These are phyloP conservation scores for Ceriagrion tenellum DNA, from an alignment of 2,888 invertebrate genomes.

Conservation along the genomic window DNA sequence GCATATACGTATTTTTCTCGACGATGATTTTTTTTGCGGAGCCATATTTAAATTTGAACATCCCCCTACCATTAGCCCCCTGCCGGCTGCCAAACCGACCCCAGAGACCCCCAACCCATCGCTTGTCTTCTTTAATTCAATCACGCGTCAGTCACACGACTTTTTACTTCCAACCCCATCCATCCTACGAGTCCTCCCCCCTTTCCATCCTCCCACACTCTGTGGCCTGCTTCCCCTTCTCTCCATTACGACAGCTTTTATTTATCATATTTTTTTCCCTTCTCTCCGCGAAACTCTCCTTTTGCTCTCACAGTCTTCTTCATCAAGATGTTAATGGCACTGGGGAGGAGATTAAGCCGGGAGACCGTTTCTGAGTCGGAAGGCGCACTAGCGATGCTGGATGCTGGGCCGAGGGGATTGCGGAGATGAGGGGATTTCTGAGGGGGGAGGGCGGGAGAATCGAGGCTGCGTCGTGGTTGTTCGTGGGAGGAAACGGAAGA, in stretches of 20 bases:
- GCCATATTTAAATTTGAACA: too few species aligned
- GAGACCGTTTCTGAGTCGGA: neutral
- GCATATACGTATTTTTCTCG: too few species aligned
- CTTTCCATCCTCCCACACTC: neutral
- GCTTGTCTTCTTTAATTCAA: constrained; percentile 13
- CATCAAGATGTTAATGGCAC: constrained; percentile 43
- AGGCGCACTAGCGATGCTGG: neutral
- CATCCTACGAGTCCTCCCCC: neutral
- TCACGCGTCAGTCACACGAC: constrained; percentile 57
- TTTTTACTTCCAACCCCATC: neutral
- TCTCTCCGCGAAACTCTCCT: neutral
- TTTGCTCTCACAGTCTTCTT: neutral
- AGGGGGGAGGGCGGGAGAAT: constrained; percentile 34
- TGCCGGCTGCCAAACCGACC: neutral
- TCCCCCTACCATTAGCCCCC: too few species aligned
- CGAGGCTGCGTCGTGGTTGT: neutral
- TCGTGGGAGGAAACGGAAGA: constrained; percentile 11
- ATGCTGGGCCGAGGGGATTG: neutral
- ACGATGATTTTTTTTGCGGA: too few species aligned
- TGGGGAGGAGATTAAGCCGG: constrained; percentile 51
- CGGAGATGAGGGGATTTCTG: neutral
- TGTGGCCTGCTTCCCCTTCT: neutral
- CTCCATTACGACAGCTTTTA: neutral
- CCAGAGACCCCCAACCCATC: neutral
- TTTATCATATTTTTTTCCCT: neutral